Conservation (phyloP, 2,113 vertebrate genomes). For the Neoarius graeffei region DNA sequence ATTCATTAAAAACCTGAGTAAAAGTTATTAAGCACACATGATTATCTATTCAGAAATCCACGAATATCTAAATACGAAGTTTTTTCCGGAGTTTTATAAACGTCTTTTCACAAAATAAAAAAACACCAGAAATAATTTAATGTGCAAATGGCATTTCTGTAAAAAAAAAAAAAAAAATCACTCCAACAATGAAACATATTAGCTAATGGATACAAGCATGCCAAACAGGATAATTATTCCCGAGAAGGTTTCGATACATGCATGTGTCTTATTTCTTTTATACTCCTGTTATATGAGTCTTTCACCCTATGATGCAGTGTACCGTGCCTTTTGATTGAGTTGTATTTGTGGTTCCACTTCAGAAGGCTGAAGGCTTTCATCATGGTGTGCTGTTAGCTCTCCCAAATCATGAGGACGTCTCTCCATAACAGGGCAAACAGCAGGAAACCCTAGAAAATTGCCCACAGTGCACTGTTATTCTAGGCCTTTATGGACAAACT, state of each 20-base stretch:
- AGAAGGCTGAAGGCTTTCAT: slow-evolving; percentile 6
- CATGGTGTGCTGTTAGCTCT: background rate
- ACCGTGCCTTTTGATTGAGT: slow-evolving; percentile 4
- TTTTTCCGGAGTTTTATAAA: background rate
- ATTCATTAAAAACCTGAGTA: background rate
- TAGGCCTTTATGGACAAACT: background rate
- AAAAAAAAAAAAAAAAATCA: too few species aligned
- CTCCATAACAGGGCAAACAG: background rate
- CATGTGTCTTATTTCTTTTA: background rate
- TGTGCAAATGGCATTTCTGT: background rate
- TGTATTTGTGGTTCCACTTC: slow-evolving; percentile 9
- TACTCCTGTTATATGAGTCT: background rate
- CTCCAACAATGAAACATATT: background rate
- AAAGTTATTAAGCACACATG: background rate
- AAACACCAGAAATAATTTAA: background rate
- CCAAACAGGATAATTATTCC: background rate
- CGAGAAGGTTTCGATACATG: background rate
- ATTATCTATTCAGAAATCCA: background rate
- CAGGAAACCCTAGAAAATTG: background rate
- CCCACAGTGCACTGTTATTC: background rate
- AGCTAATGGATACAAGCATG: background rate
- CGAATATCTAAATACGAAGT: background rate
- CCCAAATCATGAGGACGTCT: background rate
- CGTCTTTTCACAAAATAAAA: background rate
- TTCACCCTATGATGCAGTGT: background rate